Evolutionary conservation across 1,140 invertebrate genomes (phyloP), one percentile per base, ranked within the genome.

Genomic region (Panonychus citri): DNA sequence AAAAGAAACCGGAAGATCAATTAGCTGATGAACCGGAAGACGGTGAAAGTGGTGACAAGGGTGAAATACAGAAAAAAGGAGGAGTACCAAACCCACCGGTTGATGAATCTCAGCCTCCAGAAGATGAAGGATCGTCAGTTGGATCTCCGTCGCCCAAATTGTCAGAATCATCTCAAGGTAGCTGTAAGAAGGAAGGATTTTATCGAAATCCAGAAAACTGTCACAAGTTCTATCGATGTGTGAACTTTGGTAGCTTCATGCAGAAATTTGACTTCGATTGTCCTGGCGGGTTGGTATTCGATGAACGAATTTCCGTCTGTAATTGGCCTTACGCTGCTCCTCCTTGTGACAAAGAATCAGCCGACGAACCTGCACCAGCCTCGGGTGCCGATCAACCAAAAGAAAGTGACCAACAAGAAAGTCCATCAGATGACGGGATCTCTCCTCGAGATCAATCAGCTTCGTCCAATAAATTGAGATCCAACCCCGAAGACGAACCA

Each of bases 191-290:
- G 53, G 73, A 74, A 62, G 81, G 81, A 28, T 82, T 76, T 62
- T 80, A 75, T 64, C 74, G 76, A 7, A 67, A 81, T 68, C 73
- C 74, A 27, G 68, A 70, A n/a, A 68, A 77, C 42, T 84, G 81
- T 64, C 73, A 54, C 48, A 58, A 59, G 56, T 65, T 65, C 54
- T 62, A 62, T 42, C 57, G 64, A 25, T 82, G 81, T 64, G 81
- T 83, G n/a, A 71, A 74, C 54, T 43, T 34, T 75, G 74, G 26
- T 66, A 71, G 55, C 74, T 73, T 54, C 70, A 56, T 59, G 10
- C 51, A 57, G 25, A 58, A 52, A 48, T 61, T 42, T 37, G 51
- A 62, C 26, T 63, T 62, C 48, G 40, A 24, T 13, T 64, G 64
- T 59, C 60, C 60, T n/a, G 60, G 10, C 37, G 69, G 69, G 3